These are phyloP conservation scores for Esox niger DNA, from an alignment of 2,113 vertebrate species.

Conservation along the genomic window DNA sequence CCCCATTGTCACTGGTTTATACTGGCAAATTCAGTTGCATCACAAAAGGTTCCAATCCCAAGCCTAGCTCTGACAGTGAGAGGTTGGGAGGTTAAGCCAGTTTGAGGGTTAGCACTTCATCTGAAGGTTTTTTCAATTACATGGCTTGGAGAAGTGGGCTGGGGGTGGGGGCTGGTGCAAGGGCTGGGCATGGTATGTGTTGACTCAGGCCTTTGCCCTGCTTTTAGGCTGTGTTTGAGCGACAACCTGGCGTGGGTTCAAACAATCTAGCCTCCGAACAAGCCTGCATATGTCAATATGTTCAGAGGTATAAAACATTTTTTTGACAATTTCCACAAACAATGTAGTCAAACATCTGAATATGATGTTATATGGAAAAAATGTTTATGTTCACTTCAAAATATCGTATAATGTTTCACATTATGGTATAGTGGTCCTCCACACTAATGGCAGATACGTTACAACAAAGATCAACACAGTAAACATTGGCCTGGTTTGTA, in stretches of 20 bases:
- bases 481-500: slow-evolving; percentile 1
- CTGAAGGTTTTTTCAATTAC: slow-evolving; percentile 56
- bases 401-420: not conserved
- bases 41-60: slow-evolving; percentile 44
- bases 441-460: slow-evolving; percentile 1
- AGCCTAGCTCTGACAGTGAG: slow-evolving; percentile 31
- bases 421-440: not conserved
- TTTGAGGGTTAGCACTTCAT: slow-evolving; percentile 54
- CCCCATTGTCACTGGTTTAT: slow-evolving; percentile 39
- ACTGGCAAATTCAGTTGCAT: slow-evolving; percentile 48
- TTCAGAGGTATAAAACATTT: not conserved
- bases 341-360: slow-evolving; percentile 1
- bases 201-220: slow-evolving; percentile 23
- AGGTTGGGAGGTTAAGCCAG: slow-evolving; percentile 46
- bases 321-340: not conserved
- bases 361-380: not conserved
- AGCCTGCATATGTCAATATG: not conserved
- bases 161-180: not conserved
- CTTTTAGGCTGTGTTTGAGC: slow-evolving; percentile 9
- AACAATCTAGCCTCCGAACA: not conserved
- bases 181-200: slow-evolving; percentile 10
- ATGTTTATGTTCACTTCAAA: not conserved
- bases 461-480: slow-evolving; percentile 17
- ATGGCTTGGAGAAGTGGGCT: slow-evolving; percentile 33
- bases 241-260: not conserved